Percentiles rank a stretch among this genome's conserved stretches.
phyloP scores from a whole-genome alignment of 2,113 vertebrate genomes.

The Bubo bubo region DNA sequence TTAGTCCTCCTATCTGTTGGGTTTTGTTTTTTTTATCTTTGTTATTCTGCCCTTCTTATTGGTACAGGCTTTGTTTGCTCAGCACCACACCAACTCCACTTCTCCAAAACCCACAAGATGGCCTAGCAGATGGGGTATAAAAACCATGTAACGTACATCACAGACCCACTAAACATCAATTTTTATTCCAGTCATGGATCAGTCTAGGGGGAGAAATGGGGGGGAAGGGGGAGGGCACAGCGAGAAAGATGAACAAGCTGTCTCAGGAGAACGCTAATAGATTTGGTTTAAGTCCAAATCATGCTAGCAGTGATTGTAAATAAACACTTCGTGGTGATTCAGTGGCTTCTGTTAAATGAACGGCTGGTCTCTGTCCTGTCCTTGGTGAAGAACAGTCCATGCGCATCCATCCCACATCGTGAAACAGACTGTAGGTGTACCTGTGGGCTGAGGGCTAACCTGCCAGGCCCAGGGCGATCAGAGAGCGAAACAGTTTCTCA shows the following conservation, averaged over 20 bases:
- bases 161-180: not conserved
- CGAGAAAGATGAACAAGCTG: not conserved
- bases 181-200: not conserved
- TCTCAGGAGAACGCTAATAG: not conserved
- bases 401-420: not conserved
- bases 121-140: not conserved
- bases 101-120: not conserved
- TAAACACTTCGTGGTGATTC: not conserved
- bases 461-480: not conserved
- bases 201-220: not conserved
- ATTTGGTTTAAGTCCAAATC: not conserved
- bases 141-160: not conserved
- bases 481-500: not conserved
- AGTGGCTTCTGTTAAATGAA: not conserved
- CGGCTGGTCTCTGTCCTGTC: not conserved
- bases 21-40: not conserved
- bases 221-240: accelerated
- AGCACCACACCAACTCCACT: not conserved
- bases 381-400: not conserved
- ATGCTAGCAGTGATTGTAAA: not conserved
- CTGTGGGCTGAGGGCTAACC: not conserved
- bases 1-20: not conserved
- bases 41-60: not conserved
- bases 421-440: not conserved
- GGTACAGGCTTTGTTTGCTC: not conserved